Evolutionary conservation across 2,113 vertebrate species (phyloP).

Genomic region (Petaurus breviceps): DNA sequence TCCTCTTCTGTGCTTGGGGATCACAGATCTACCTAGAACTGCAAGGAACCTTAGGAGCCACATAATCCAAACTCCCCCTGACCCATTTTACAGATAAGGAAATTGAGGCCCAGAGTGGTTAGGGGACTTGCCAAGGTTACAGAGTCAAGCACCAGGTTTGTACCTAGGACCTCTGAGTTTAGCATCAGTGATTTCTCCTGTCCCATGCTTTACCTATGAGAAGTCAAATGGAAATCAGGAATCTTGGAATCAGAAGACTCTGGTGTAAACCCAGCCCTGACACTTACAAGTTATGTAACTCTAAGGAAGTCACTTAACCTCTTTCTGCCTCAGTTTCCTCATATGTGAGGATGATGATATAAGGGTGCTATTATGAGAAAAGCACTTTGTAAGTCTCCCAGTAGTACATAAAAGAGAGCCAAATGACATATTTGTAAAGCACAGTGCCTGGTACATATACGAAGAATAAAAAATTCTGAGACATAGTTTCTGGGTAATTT

Average conservation of each 20-base stretch:
- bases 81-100: background rate
- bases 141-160: background rate
- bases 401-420: background rate
- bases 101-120: background rate
- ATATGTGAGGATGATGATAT: background rate
- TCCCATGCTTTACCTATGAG: background rate
- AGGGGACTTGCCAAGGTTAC: background rate
- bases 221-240: background rate
- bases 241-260: background rate
- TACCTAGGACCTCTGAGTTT: background rate
- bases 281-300: too few relatives aligned
- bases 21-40: background rate
- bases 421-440: background rate
- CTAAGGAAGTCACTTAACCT: background rate
- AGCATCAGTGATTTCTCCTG: background rate
- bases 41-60: background rate
- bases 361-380: background rate
- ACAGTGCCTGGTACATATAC: background rate
- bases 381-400: background rate
- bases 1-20: background rate
- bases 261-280: background rate
- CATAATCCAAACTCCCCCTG: background rate
- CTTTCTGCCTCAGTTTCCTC: background rate
- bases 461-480: too few relatives aligned
- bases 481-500: too few relatives aligned